phyloP scores from a whole-genome alignment of 1,140 invertebrate genomes.

The Drosophila ficusphila region DNA sequence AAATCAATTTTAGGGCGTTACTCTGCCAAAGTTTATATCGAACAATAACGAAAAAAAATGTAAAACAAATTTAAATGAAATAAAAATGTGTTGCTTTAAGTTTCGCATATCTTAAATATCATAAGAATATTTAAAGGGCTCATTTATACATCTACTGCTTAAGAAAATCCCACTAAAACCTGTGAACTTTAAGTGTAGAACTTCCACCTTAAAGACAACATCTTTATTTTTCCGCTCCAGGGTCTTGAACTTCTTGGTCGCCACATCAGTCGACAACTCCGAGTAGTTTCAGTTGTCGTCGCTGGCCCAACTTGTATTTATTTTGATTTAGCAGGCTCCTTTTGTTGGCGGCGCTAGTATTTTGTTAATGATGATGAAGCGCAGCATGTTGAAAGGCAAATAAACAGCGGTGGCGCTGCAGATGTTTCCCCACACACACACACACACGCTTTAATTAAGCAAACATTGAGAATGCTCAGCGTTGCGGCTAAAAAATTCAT shows the following conservation, averaged over 20 bases:
- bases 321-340: slow-evolving; percentile 66
- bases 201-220: neutral
- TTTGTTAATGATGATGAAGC: slow-evolving; percentile 81
- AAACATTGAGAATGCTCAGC: slow-evolving; percentile 66
- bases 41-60: too few species aligned
- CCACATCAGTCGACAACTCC: slow-evolving; percentile 32
- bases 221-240: neutral
- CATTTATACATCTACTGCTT: too few species aligned
- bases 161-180: too few species aligned
- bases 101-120: too few species aligned
- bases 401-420: slow-evolving; percentile 53
- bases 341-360: slow-evolving; percentile 50
- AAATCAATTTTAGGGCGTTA: neutral
- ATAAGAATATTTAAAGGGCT: too few species aligned
- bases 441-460: slow-evolving; percentile 69
- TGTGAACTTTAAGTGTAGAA: too few species aligned
- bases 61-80: too few species aligned
- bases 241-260: slow-evolving; percentile 33
- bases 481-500: slow-evolving; percentile 76
- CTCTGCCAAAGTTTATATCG: too few species aligned
- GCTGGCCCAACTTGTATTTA: slow-evolving; percentile 53
- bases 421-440: slow-evolving; percentile 23
- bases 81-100: too few species aligned
- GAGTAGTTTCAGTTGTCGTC: slow-evolving; percentile 27
- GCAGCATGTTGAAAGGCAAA: slow-evolving; percentile 76